These are phyloP conservation scores for Lindbergichthys nudifrons DNA, from an alignment of 2,797 vertebrate species.

Conservation along the genomic window DNA sequence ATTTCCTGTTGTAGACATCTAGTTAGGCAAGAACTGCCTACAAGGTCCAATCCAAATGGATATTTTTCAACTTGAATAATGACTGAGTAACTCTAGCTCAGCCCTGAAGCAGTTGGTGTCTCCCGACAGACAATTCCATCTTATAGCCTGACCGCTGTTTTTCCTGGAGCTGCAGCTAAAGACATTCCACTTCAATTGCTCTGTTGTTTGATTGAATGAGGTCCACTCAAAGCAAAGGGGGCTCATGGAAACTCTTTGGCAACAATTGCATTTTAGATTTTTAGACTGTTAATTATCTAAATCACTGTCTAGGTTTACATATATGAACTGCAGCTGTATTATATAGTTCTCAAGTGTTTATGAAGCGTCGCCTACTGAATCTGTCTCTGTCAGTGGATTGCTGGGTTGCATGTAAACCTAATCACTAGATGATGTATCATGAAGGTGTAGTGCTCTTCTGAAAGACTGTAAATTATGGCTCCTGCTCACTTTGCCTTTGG, in stretches of 20 bases:
- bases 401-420: slow-evolving; percentile 59
- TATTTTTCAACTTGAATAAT: slow-evolving; percentile 59
- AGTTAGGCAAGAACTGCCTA: slow-evolving; percentile 47
- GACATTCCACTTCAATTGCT: slow-evolving; percentile 46
- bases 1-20: slow-evolving; percentile 54
- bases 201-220: slow-evolving; percentile 49
- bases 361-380: slow-evolving; percentile 22
- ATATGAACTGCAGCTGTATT: slow-evolving; percentile 25
- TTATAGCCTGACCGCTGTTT: slow-evolving; percentile 19
- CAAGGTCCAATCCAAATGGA: slow-evolving; percentile 47
- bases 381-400: slow-evolving; percentile 58
- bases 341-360: slow-evolving; percentile 48
- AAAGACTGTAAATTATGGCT: slow-evolving; percentile 59
- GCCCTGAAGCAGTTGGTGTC: slow-evolving; percentile 40
- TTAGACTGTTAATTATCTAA: slow-evolving; percentile 35
- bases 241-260: slow-evolving; percentile 25
- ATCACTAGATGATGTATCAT: slow-evolving; percentile 61
- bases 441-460: slow-evolving; percentile 42
- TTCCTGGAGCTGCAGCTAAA: slow-evolving; percentile 45
- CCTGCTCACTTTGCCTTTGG: slow-evolving; percentile 36
- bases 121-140: slow-evolving; percentile 37
- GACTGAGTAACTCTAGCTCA: slow-evolving; percentile 51
- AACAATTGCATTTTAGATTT: slow-evolving; percentile 19
- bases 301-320: slow-evolving; percentile 48
- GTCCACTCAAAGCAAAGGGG: slow-evolving; percentile 21